Evolutionary conservation across 2,888 invertebrate species (phyloP).

Genomic region (Trichogramma evanescens): DNA sequence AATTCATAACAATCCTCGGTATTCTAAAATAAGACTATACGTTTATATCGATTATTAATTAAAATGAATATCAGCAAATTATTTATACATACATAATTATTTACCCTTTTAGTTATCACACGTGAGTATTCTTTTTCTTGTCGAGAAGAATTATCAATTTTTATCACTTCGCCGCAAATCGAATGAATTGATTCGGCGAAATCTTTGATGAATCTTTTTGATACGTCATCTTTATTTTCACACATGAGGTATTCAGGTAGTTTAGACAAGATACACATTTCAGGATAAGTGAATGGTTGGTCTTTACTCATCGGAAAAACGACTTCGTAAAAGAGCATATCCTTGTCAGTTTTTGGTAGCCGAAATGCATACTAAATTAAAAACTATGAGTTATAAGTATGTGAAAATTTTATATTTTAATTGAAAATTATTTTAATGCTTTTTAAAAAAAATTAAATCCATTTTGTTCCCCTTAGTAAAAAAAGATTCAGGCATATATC

Average conservation of each 20-base stretch:
- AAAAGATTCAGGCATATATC: not conserved
- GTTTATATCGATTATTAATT: not conserved
- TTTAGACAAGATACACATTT: constrained; percentile 30
- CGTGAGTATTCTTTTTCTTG: constrained; percentile 10
- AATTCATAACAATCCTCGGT: not conserved
- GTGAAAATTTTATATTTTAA: not conserved
- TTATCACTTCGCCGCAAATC: constrained; percentile 26
- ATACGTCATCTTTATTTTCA: constrained; percentile 17
- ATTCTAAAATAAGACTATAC: constrained; percentile 2
- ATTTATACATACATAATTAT: constrained; percentile 2
- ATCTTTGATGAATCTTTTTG: constrained; percentile 27
- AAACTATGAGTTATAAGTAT: not conserved
- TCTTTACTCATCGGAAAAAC: constrained; percentile 29
- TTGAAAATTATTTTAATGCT: constrained; percentile 2
- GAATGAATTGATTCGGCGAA: constrained; percentile 21
- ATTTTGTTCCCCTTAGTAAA: not conserved
- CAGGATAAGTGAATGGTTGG: constrained; percentile 34
- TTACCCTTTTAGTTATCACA: not conserved
- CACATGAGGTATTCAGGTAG: constrained; percentile 21
- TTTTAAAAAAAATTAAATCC: not conserved
- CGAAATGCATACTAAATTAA: constrained; percentile 39
- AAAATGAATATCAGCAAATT: not conserved
- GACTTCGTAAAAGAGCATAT: constrained; percentile 35
- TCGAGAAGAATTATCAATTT: constrained; percentile 14
- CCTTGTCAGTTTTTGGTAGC: constrained; percentile 32